Conservation (phyloP, 2,888 invertebrate genomes). For the Lingula anatina region DNA sequence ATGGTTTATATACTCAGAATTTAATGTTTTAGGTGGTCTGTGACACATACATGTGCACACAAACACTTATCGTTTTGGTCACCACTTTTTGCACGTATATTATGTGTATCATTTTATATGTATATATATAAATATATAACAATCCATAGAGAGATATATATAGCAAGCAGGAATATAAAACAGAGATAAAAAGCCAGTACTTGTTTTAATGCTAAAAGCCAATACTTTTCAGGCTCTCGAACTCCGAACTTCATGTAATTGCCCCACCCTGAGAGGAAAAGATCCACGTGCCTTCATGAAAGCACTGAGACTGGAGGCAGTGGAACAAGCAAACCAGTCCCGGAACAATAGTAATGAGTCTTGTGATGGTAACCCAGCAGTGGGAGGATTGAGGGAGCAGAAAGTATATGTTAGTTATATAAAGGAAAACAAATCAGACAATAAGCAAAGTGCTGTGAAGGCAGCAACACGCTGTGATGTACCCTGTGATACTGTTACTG, state of each 20-base stretch:
- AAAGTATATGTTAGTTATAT: too few species aligned
- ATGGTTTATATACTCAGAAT: background rate
- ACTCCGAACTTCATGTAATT: constrained; percentile 24
- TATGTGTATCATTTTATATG: constrained; percentile 1
- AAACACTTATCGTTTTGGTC: background rate
- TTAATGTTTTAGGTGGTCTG: background rate
- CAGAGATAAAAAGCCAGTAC: background rate
- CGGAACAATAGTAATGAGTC: too few species aligned
- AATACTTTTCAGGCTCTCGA: constrained; percentile 28
- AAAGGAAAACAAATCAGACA: too few species aligned
- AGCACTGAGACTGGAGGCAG: constrained; percentile 12
- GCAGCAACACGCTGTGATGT: too few species aligned
- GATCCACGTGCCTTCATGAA: constrained; percentile 32
- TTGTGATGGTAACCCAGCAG: too few species aligned
- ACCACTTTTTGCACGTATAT: background rate
- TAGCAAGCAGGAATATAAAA: too few species aligned
- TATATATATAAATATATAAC: too few species aligned
- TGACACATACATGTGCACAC: background rate
- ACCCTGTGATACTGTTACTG: too few species aligned
- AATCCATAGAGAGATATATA: too few species aligned
- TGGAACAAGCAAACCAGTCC: too few species aligned
- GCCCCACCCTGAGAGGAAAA: constrained; percentile 23
- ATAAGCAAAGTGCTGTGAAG: too few species aligned
- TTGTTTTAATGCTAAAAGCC: background rate
- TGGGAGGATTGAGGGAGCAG: too few species aligned